Base-by-base conservation (phyloP, 2,888 invertebrate species). In the Diogma glabrata region DNA sequence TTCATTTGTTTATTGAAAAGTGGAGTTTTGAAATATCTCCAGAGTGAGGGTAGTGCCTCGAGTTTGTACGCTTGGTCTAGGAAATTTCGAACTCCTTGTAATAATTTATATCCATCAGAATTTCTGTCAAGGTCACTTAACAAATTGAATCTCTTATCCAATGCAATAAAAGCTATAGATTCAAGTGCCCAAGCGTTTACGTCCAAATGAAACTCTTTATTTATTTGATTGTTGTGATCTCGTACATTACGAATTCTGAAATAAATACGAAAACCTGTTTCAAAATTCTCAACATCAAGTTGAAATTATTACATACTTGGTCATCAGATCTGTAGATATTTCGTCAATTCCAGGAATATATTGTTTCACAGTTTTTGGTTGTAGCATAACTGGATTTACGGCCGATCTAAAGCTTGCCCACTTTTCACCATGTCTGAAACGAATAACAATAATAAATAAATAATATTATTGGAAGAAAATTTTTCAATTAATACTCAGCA, bases 351-450 rank as follows among this genome's bases (percentile, higher is more conserved):
- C 70, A 2, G 71, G 67, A 4, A 74, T 60, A 55, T 78, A 79
- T 1, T 73, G 62, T 60, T 73, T 75, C 1, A 75, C 70, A 53
- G 74, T 64, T 55, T 78, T 76, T 0, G 82, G 79, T 58, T 80
- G 75, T 64, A 85, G 65, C 64, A 85, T 68, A 28, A 80, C 73
- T 48, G 80, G 80, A 64, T 84, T 83, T 0, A 82, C 80, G 53
- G 77, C 78, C 1, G 77, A 75, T 17, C 84, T 72, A 56, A 84
- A 74, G 49, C 76, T 72, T 33, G 78, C 74, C 85, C 85, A 85
- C 56, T 77, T 71, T 10, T 76, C 72, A 1, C 81, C 84, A 64
- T 81, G 77, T 3, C 76, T 77, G 10, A 17, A 47, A 17, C 3
- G n/a, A 12, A 24, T 6, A 7, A 24, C 6, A 24, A 6, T 7